Conservation (phyloP, 1,140 invertebrate species). For the Drosophila murphyi region DNA sequence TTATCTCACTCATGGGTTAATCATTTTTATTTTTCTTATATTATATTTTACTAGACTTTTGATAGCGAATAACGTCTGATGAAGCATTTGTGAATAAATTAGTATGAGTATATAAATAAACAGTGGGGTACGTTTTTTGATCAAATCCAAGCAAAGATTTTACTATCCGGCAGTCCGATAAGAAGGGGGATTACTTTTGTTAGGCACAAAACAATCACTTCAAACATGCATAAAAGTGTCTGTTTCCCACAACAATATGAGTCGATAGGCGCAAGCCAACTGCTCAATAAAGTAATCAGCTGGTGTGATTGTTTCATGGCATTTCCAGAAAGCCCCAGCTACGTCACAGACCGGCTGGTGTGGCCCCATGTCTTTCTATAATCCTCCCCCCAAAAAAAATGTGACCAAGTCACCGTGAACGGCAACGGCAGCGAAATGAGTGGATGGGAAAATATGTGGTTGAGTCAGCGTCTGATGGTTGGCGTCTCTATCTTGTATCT, state of each 20-base stretch:
- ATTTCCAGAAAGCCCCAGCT: slow-evolving; percentile 22
- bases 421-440: not conserved
- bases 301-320: slow-evolving; percentile 9
- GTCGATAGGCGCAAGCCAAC: not conserved
- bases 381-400: slow-evolving; percentile 13
- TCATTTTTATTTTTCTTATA: no score
- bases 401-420: slow-evolving; percentile 14
- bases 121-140: no score
- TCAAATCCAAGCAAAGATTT: no score
- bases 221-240: not conserved
- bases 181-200: no score
- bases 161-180: no score
- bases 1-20: no score
- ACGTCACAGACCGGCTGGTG: slow-evolving; percentile 17
- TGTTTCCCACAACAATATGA: not conserved
- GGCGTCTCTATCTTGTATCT: slow-evolving; percentile 43
- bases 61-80: no score
- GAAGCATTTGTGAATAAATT: no score
- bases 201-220: no score
- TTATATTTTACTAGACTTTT: no score
- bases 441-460: slow-evolving; percentile 12
- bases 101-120: no score
- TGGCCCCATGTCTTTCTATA: not conserved
- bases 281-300: slow-evolving; percentile 4
- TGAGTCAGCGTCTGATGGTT: slow-evolving; percentile 20